Conservation (phyloP, 2,797 vertebrate species). For the Agapornis canus region DNA sequence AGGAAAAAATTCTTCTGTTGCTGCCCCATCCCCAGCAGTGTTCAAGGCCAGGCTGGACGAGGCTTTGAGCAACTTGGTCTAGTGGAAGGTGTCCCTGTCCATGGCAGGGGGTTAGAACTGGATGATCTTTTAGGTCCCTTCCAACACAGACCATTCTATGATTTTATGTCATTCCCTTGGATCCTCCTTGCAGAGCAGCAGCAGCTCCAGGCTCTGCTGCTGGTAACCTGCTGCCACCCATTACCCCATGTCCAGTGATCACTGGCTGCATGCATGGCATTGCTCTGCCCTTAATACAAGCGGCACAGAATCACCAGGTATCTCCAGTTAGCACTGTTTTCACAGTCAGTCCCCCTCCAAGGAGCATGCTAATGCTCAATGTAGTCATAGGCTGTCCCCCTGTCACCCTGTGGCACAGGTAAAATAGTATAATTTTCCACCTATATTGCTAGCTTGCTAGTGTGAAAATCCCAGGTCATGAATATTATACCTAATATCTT, state of each 20-base stretch:
- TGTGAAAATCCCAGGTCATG: background rate
- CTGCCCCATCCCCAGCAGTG: background rate
- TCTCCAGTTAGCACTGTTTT: background rate
- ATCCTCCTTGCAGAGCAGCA: background rate
- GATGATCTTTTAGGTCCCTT: background rate
- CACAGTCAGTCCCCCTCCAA: no score
- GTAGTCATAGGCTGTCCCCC: background rate
- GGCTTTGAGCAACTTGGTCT: background rate
- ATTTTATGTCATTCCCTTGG: background rate
- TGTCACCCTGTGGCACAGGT: background rate
- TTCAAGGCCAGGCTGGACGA: background rate
- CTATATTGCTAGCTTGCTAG: background rate
- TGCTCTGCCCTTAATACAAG: background rate
- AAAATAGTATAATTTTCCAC: background rate
- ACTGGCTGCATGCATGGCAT: rapidly evolving
- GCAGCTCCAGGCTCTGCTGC: background rate
- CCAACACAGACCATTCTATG: background rate
- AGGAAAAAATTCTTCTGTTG: background rate
- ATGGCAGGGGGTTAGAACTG: background rate
- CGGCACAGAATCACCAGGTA: background rate
- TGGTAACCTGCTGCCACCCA: no score
- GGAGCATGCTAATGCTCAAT: rapidly evolving
- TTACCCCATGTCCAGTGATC: rapidly evolving
- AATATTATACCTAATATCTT: background rate
- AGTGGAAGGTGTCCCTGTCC: background rate